These are phyloP conservation scores for Aldabrachelys gigantea DNA, from an alignment of 2,113 vertebrate genomes.

Conservation along the genomic window DNA sequence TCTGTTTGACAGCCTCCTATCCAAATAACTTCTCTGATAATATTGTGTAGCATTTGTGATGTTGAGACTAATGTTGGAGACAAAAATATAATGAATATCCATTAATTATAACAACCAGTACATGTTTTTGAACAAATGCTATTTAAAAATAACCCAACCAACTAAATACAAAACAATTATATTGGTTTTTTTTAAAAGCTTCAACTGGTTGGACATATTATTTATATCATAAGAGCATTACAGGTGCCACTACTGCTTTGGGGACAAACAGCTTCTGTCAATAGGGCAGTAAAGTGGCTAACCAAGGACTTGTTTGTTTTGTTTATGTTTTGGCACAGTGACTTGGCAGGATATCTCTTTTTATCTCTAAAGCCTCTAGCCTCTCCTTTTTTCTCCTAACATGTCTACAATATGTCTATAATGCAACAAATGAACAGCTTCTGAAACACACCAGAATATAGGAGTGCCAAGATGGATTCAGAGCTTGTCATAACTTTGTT, in stretches of 20 bases:
- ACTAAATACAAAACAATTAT: background rate
- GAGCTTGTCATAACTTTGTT: background rate
- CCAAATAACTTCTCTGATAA: background rate
- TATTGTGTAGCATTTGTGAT: background rate
- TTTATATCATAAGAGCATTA: background rate
- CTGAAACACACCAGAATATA: constrained; percentile 5
- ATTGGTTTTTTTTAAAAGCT: background rate
- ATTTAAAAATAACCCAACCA: background rate
- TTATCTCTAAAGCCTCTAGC: background rate
- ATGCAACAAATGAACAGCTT: background rate
- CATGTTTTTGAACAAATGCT: background rate
- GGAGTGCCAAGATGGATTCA: background rate
- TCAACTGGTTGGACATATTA: background rate
- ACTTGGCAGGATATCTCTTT: background rate
- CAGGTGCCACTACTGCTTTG: background rate
- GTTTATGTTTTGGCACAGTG: background rate
- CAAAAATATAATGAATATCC: background rate
- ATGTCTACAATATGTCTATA: background rate
- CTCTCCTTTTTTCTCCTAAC: background rate
- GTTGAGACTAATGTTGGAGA: background rate
- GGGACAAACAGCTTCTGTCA: background rate
- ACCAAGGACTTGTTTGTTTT: background rate
- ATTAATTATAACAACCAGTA: background rate
- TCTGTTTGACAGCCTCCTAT: background rate
- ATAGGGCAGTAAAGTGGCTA: background rate